Percentiles rank a stretch among this genome's conserved stretches.
phyloP scores from a whole-genome alignment of 2,113 vertebrate species.

The crab-eating macaque (Macaca fascicularis) region T2T-MFA8v1.1 NC_088393.1:6245001-6245500 shows the following conservation, averaged over 20 bases:
- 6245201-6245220: neutral
- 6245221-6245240: rapidly evolving
- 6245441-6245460: rapidly evolving
- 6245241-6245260: neutral
- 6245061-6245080: no score
- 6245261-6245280: neutral
- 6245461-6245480: rapidly evolving
- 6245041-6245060: no score
- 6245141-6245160: no score
- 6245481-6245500: rapidly evolving
- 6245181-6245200: neutral
- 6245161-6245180: no score
- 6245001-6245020: no score
- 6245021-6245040: no score
- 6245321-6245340: neutral
- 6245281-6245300: neutral
- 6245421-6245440: rapidly evolving
- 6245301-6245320: neutral
- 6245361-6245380: neutral
- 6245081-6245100: no score
- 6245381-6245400: neutral
- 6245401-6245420: rapidly evolving
- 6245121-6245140: no score
- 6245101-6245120: no score
- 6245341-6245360: neutral